Evolutionary conservation across 2,888 invertebrate genomes (phyloP).

Genomic region (Alloplasta piceator): DNA sequence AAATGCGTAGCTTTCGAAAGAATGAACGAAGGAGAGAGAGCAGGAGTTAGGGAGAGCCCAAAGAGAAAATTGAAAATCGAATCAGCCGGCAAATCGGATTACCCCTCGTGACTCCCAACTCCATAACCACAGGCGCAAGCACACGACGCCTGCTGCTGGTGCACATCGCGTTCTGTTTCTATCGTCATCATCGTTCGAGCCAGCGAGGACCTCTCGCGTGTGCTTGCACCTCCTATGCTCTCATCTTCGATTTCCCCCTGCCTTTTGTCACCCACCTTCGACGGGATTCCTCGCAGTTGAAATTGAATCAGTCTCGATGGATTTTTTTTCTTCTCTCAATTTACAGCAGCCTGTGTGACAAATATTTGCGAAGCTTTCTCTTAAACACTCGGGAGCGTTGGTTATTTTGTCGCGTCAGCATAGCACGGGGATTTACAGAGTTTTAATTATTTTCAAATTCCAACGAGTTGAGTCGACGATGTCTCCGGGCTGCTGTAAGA

Average conservation of each 20-base stretch:
- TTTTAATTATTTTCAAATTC: slow-evolving; percentile 46
- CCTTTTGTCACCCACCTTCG: neutral
- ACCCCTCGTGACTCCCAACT: slow-evolving; percentile 71
- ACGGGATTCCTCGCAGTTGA: slow-evolving; percentile 28
- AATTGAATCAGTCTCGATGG: slow-evolving; percentile 71
- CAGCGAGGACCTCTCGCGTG: slow-evolving; percentile 13
- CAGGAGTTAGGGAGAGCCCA: slow-evolving; percentile 69
- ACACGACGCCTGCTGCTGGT: slow-evolving; percentile 50
- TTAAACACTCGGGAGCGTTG: slow-evolving; percentile 1
- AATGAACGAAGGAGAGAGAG: slow-evolving; percentile 26
- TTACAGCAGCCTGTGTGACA: slow-evolving; percentile 30
- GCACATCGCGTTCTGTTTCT: slow-evolving; percentile 53
- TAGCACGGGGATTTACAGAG: neutral
- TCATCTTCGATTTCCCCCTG: slow-evolving; percentile 29
- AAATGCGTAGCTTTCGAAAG: slow-evolving; percentile 73
- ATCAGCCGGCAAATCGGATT: slow-evolving; percentile 78
- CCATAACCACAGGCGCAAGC: slow-evolving; percentile 72
- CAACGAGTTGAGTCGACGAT: slow-evolving; percentile 22
- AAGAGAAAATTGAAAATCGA: slow-evolving; percentile 79
- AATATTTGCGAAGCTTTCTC: slow-evolving; percentile 22
- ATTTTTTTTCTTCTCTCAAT: slow-evolving; percentile 41
- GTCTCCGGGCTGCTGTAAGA: slow-evolving; percentile 10
- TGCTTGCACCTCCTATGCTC: slow-evolving; percentile 1
- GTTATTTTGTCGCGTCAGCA: slow-evolving; percentile 48
- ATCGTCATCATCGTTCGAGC: slow-evolving; percentile 58